A percentile compares a stretch with the other conserved stretches of the same genome.
Evolutionary conservation across 2,888 invertebrate species (phyloP).

Genomic region (Lacanobia oleracea): DNA sequence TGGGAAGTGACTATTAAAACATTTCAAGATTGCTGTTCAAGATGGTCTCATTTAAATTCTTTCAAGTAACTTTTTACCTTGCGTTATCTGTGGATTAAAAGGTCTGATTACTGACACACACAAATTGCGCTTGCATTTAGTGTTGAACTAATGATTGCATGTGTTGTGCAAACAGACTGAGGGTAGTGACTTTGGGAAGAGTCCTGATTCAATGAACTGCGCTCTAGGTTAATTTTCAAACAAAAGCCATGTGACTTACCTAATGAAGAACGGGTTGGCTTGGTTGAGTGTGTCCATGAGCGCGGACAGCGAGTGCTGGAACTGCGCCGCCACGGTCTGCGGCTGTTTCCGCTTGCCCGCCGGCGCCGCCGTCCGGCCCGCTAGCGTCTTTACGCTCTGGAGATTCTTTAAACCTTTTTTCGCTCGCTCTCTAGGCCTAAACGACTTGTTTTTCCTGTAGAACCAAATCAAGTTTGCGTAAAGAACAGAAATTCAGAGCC

Average conservation of each 20-base stretch:
- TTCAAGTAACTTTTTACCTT: too few relatives aligned
- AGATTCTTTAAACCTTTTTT: constrained; percentile 97
- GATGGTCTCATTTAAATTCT: too few relatives aligned
- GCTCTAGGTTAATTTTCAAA: too few relatives aligned
- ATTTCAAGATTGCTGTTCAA: too few relatives aligned
- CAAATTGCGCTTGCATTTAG: too few relatives aligned
- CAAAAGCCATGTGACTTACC: constrained; percentile 70
- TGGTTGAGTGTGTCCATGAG: constrained; percentile 98
- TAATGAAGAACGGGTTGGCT: constrained; percentile 91
- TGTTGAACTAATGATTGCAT: too few relatives aligned
- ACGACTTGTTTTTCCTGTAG: constrained; percentile 97
- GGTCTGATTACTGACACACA: too few relatives aligned
- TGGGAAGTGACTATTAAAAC: too few relatives aligned
- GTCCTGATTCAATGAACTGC: too few relatives aligned
- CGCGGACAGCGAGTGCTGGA: constrained; percentile 97
- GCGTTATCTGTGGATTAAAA: too few relatives aligned
- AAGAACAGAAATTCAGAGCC: constrained; percentile 9
- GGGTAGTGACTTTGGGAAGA: too few relatives aligned
- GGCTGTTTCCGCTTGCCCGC: constrained; percentile 95
- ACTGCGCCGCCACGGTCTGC: constrained; percentile 98
- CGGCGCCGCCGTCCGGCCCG: constrained; percentile 93
- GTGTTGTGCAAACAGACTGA: too few relatives aligned
- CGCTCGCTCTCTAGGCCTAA: constrained; percentile 95
- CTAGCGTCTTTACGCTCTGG: constrained; percentile 97
- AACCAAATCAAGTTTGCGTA: constrained; percentile 51